Base-by-base conservation (phyloP, 2,888 invertebrate genomes). In the Megastigmus dorsalis region DNA sequence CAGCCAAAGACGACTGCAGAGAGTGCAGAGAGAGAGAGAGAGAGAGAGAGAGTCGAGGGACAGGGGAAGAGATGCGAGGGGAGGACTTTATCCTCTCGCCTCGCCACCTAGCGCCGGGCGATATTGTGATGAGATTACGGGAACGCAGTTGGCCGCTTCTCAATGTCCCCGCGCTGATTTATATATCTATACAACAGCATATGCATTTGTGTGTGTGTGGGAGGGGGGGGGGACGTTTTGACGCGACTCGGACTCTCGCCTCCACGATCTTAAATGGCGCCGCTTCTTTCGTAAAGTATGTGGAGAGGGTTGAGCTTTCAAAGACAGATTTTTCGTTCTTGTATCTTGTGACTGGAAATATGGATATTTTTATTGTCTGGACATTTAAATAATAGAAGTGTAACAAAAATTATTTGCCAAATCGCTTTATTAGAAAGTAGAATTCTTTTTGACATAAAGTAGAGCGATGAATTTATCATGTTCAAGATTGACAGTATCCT, bases 71-170 rank as follows among this genome's bases (percentile, higher is more conserved):
- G 45, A 45, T 1, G 26, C 2, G 3, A 48, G 15, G 23, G 30
- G 20, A 28, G 20, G 59, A 7, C 82, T 82, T 85, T 85, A 86
- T 84, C 84, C 80, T 79, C 85, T 83, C 84, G 63, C 50, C 85
- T 86, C 86, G 83, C 84, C 84, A 85, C 86, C 83, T 84, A 84
- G 80, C 81, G 83, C 84, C n/a, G 84, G 60, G 60, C 66, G 60
- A 86, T 89, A 89, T 89, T 89, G 89, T 92, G 92, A 93, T 92
- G 92, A 90, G 93, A 93, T 93, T 93, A 93, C 90, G 84, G 87
- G 67, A 89, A 89, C 90, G 90, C 92, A 92, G 90, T 90, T 92
- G 91, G 90, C 87, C 90, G 91, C 89, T 82, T 89, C 89, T 89
- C 90, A 91, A 92, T 92, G 88, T 13, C 4, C 15, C 50, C n/a